phyloP scores from a whole-genome alignment of 2,888 invertebrate species.

The Melitaea athalia region DNA sequence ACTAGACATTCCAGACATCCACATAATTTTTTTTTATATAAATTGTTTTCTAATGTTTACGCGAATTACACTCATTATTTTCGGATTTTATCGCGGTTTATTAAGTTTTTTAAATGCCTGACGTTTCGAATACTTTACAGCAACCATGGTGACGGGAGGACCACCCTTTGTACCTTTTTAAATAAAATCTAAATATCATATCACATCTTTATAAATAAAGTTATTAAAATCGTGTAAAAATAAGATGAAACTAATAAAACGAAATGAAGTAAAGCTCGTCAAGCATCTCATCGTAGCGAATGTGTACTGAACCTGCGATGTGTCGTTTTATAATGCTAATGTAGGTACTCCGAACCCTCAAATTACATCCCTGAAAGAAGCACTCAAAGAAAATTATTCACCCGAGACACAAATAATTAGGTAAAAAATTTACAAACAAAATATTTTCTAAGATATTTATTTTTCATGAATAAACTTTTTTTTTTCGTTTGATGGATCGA shows the following conservation, averaged over 20 bases:
- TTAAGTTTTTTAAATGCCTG: too few relatives aligned
- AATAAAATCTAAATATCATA: too few relatives aligned
- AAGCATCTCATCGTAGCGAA: not conserved
- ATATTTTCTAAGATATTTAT: conserved; percentile 10
- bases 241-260: not conserved
- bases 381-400: conserved; percentile 33
- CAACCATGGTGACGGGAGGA: too few relatives aligned
- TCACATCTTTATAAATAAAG: too few relatives aligned
- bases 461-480: not conserved
- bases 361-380: conserved; percentile 31
- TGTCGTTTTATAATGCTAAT: conserved; percentile 33
- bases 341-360: conserved; percentile 21
- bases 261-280: not conserved
- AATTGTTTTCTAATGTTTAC: too few relatives aligned
- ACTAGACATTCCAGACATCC: too few relatives aligned
- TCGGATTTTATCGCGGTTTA: too few relatives aligned
- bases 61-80: too few relatives aligned
- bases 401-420: conserved; percentile 29
- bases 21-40: too few relatives aligned
- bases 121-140: too few relatives aligned
- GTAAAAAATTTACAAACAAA: conserved; percentile 15
- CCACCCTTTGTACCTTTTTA: too few relatives aligned
- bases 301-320: conserved; percentile 2
- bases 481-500: not conserved
- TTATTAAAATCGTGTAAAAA: not conserved